These are phyloP conservation scores for Ditylenchus weischeri DNA, from an alignment of 2,888 invertebrate genomes.

Conservation along the genomic window DNA sequence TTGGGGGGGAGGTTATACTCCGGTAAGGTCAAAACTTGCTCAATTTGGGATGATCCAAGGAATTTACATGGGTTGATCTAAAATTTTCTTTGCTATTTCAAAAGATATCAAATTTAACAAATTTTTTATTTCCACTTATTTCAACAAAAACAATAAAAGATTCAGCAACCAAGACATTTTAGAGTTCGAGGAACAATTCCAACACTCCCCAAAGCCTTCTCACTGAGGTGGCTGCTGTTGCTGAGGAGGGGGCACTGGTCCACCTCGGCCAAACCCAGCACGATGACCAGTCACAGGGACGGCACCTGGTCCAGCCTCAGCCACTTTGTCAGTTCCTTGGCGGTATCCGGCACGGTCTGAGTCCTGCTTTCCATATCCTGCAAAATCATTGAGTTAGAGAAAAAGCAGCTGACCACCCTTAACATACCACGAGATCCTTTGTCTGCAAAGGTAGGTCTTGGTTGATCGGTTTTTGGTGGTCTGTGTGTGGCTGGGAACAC, in stretches of 20 bases:
- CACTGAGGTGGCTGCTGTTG: neutral
- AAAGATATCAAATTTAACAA: no score
- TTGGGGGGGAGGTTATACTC: no score
- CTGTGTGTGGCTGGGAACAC: constrained; percentile 94
- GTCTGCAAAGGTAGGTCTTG: constrained; percentile 57
- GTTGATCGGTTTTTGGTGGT: constrained; percentile 13
- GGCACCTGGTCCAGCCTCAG: constrained; percentile 91
- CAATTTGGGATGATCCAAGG: no score
- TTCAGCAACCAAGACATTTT: no score
- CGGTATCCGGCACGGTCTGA: constrained; percentile 47
- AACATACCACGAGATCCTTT: constrained; percentile 43
- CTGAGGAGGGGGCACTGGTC: constrained; percentile 22
- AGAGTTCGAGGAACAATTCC: no score
- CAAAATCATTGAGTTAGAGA: constrained; percentile 8
- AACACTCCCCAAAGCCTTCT: no score
- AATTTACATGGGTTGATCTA: no score
- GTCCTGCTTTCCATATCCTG: constrained; percentile 40
- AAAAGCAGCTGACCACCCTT: neutral
- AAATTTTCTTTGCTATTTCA: no score
- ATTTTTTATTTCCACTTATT: no score
- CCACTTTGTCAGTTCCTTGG: constrained; percentile 75
- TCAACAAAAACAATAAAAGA: no score
- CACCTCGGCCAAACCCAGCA: constrained; percentile 57
- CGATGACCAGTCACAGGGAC: constrained; percentile 70
- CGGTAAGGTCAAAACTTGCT: no score